phyloP scores from a whole-genome alignment of 2,888 invertebrate genomes.

The Acanthopleura granulata region DNA sequence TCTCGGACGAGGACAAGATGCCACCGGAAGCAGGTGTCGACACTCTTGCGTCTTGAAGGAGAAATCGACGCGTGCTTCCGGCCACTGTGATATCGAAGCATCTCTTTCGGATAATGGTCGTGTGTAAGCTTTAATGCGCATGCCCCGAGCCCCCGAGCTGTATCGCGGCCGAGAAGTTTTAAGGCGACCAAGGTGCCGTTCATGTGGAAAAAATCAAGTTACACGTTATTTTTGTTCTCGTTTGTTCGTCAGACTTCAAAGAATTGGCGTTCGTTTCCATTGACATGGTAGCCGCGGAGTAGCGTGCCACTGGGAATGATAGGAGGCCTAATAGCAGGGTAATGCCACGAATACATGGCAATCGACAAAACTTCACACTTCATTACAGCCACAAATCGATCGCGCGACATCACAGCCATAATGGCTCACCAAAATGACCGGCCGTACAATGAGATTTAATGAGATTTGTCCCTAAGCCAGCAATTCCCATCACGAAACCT shows the following conservation, averaged over 20 bases:
- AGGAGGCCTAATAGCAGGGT: slow-evolving; percentile 3
- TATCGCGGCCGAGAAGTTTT: too few species aligned
- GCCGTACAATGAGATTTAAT: slow-evolving; percentile 2
- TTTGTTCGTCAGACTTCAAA: slow-evolving; percentile 10
- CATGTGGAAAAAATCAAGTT: too few species aligned
- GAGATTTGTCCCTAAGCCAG: slow-evolving; percentile 12
- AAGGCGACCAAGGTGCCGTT: too few species aligned
- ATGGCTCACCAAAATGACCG: slow-evolving; percentile 12
- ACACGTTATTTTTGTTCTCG: slow-evolving; percentile 4
- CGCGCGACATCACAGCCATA: slow-evolving; percentile 1
- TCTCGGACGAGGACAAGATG: too few species aligned
- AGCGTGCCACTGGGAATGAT: slow-evolving; percentile 8
- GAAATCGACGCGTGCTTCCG: too few species aligned
- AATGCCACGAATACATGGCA: slow-evolving; percentile 14
- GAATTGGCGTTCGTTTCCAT: neutral
- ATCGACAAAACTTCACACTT: slow-evolving; percentile 20
- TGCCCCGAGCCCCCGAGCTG: too few species aligned
- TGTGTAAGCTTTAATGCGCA: too few species aligned
- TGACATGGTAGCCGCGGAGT: neutral
- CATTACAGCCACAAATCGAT: slow-evolving; percentile 17
- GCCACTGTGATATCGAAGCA: too few species aligned
- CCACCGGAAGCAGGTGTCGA: too few species aligned
- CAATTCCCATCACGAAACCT: slow-evolving; percentile 12
- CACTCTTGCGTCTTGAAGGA: too few species aligned
- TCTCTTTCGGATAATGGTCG: too few species aligned